Conservation (phyloP, 2,888 invertebrate genomes). For the Pyrocoelia pectoralis region DNA sequence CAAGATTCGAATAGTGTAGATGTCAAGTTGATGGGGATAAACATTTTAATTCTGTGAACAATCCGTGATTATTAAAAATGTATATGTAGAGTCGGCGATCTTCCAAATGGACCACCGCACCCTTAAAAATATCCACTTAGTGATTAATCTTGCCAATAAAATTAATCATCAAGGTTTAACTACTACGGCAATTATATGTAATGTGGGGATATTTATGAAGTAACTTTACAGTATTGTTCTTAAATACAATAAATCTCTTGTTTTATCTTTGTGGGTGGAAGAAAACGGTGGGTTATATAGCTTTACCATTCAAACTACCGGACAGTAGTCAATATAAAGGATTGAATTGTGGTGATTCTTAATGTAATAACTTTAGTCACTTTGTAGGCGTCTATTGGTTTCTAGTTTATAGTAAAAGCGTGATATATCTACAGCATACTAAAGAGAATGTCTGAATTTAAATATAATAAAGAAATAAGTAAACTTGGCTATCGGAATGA, state of each 20-base stretch:
- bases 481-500: constrained; percentile 27
- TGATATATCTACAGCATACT: background rate
- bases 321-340: constrained; percentile 27
- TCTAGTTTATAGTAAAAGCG: constrained; percentile 12
- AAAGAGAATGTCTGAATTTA: constrained; percentile 16
- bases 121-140: background rate
- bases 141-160: constrained; percentile 19
- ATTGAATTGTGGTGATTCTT: constrained; percentile 26
- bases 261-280: constrained; percentile 41
- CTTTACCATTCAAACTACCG: constrained; percentile 37
- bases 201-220: constrained; percentile 40
- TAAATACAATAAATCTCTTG: constrained; percentile 41
- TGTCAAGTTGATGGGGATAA: constrained; percentile 28
- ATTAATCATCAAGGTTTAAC: constrained; percentile 20
- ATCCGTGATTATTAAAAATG: constrained; percentile 3
- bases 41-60: constrained; percentile 21
- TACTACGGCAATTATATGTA: constrained; percentile 30
- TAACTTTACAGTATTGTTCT: constrained; percentile 39
- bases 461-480: constrained; percentile 34
- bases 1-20: constrained; percentile 23
- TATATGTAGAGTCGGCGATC: background rate
- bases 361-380: constrained; percentile 24
- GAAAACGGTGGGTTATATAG: constrained; percentile 43
- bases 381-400: constrained; percentile 29
- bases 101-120: constrained; percentile 7